Conservation (phyloP, 2,113 vertebrate species). For the Thalassoma bifasciatum region DNA sequence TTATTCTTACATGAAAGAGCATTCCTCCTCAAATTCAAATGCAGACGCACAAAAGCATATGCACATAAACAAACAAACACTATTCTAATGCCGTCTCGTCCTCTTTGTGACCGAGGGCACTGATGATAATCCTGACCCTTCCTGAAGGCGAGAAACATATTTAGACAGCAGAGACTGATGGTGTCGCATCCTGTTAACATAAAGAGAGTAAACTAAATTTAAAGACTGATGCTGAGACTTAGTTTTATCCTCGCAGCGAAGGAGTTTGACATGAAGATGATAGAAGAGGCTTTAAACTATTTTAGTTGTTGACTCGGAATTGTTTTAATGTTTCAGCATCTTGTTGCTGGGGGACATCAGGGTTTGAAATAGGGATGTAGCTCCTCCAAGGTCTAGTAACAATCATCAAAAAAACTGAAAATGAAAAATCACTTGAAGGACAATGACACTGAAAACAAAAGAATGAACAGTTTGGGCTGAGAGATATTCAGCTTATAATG, state of each 20-base stretch:
- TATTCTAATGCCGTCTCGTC: conserved; percentile 29
- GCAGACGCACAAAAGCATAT: conserved; percentile 1
- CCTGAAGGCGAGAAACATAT: conserved; percentile 47
- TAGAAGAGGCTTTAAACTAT: no score
- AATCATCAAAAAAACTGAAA: not conserved
- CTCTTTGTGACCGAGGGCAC: conserved; percentile 35
- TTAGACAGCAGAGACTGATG: conserved; percentile 38
- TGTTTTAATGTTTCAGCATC: not conserved
- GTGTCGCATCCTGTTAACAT: conserved; percentile 30
- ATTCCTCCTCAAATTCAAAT: conserved; percentile 32
- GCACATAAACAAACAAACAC: not conserved
- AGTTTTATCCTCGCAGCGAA: not conserved
- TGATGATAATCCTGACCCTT: conserved; percentile 27
- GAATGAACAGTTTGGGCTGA: no score
- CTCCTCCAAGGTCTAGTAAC: not conserved
- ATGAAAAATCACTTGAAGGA: not conserved
- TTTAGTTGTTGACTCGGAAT: not conserved
- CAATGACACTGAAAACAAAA: no score
- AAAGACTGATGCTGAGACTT: not conserved
- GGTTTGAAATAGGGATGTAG: not conserved
- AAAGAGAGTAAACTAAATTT: conserved; percentile 21
- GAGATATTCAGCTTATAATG: no score
- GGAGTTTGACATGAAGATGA: not conserved
- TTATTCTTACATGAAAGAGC: conserved; percentile 18
- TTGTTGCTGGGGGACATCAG: conserved; percentile 18